Conservation (phyloP, 2,113 vertebrate species). For the Rhodinocichla rosea region DNA sequence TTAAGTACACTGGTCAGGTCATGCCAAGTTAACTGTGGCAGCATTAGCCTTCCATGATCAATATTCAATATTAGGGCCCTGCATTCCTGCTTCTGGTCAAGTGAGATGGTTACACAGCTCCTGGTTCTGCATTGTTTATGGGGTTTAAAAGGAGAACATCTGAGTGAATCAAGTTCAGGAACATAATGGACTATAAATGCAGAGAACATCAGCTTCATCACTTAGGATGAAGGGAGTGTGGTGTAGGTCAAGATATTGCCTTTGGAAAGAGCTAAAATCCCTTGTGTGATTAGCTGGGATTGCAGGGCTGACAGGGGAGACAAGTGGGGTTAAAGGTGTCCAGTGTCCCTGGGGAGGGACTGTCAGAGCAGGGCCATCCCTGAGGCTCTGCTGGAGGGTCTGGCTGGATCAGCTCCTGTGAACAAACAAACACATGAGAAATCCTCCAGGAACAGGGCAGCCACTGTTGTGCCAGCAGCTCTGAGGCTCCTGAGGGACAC, state of each 20-base stretch:
- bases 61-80: not conserved
- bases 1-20: not conserved
- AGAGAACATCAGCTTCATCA: not conserved
- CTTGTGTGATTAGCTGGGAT: not conserved
- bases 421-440: not conserved
- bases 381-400: not conserved
- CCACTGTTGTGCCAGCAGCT: not conserved
- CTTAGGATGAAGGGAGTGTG: not conserved
- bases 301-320: not conserved
- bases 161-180: not conserved
- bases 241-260: not conserved
- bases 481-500: rapidly evolving
- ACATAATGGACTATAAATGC: not conserved
- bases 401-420: not conserved
- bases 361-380: not conserved
- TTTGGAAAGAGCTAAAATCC: constrained; percentile 6
- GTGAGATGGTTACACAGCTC: not conserved
- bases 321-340: not conserved
- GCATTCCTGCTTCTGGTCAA: not conserved
- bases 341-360: not conserved
- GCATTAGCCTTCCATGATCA: not conserved
- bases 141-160: not conserved
- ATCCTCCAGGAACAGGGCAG: not conserved
- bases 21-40: constrained; percentile 3
- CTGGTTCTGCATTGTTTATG: not conserved